phyloP scores from a whole-genome alignment of 2,113 vertebrate genomes.

The Baryphthengus martii region DNA sequence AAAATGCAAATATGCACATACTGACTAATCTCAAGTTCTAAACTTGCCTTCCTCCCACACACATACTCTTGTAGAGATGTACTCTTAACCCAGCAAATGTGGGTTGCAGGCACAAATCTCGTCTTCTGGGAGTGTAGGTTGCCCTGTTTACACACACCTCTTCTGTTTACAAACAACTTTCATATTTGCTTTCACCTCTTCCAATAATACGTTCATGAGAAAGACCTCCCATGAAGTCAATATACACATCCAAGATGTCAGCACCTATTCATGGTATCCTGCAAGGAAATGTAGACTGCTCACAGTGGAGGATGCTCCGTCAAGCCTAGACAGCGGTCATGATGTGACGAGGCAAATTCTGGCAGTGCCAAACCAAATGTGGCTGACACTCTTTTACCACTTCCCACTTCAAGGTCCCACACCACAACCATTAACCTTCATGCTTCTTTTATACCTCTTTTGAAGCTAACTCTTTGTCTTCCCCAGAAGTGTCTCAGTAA shows the following conservation, averaged over 20 bases:
- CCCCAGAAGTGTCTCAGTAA: neutral
- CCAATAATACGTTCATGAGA: neutral
- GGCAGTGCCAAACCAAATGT: neutral
- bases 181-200: neutral
- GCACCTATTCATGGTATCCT: neutral
- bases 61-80: neutral
- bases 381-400: neutral
- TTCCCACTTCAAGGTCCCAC: neutral
- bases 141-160: neutral
- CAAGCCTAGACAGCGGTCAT: neutral
- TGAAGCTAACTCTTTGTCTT: neutral
- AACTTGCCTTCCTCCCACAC: neutral
- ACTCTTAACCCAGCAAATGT: neutral
- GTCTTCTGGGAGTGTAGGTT: neutral
- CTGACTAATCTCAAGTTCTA: neutral
- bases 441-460: neutral
- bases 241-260: neutral
- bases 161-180: neutral
- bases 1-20: neutral
- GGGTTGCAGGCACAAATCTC: neutral
- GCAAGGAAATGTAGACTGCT: neutral
- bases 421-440: neutral
- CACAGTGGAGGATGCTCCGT: neutral
- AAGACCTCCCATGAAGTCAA: neutral
- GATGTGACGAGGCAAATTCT: neutral